Conservation (phyloP, 1,140 invertebrate genomes). For the Conus ventricosus region DNA sequence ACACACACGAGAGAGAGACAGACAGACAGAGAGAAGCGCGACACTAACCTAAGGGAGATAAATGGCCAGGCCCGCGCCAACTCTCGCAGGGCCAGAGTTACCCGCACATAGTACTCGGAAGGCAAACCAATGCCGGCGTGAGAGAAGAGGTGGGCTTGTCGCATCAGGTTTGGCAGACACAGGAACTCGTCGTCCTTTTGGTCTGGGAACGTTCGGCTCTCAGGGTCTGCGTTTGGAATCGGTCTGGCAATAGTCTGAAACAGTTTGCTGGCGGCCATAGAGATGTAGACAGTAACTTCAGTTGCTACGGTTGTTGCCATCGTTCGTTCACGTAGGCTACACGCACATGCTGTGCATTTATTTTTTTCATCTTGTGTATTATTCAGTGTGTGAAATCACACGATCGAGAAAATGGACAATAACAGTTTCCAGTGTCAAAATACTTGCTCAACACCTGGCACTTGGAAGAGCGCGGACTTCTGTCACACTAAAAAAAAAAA, state of each 20-base stretch:
- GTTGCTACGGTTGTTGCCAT: too few relatives aligned
- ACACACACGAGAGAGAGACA: not conserved
- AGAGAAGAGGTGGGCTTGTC: conserved; percentile 54
- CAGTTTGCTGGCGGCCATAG: not conserved
- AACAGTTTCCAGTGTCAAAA: too few relatives aligned
- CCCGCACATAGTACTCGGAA: conserved; percentile 49
- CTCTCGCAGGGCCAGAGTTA: conserved; percentile 57
- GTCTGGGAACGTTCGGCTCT: not conserved
- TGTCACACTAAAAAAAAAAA: too few relatives aligned
- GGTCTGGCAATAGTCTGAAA: not conserved
- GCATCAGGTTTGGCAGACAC: conserved; percentile 59
- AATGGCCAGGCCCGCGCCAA: conserved; percentile 51
- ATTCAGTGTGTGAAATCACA: too few relatives aligned
- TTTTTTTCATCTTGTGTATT: too few relatives aligned
- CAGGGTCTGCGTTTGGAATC: conserved; percentile 30
- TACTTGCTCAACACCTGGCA: too few relatives aligned
- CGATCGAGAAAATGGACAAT: too few relatives aligned
- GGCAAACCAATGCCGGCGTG: conserved; percentile 59
- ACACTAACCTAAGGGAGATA: conserved; percentile 44
- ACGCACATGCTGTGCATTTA: too few relatives aligned
- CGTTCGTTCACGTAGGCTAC: too few relatives aligned
- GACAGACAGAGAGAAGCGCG: not conserved
- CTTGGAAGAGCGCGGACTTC: too few relatives aligned
- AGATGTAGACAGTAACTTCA: too few relatives aligned
- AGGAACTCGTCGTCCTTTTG: conserved; percentile 20